A percentile compares a stretch with the other conserved stretches of the same genome.
Evolutionary conservation across 2,113 vertebrate species (phyloP).

Genomic region (Dissostichus mawsoni): DNA sequence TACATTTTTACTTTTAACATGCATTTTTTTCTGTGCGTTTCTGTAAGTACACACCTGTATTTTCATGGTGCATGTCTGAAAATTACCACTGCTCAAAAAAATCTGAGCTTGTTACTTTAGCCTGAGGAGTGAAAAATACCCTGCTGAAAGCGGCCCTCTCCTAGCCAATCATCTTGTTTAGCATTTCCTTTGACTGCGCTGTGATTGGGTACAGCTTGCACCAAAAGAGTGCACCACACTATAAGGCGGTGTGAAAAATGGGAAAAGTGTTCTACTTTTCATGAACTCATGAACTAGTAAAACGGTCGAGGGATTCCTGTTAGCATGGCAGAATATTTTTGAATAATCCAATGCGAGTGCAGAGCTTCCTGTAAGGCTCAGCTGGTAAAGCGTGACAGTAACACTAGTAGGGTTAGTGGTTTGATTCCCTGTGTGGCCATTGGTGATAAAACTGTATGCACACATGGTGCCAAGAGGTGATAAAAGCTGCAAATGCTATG

Average conservation of each 20-base stretch:
- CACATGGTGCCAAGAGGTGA: slow-evolving; percentile 23
- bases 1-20: neutral
- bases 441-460: slow-evolving; percentile 43
- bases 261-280: slow-evolving; percentile 51
- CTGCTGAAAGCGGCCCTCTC: slow-evolving; percentile 20
- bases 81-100: slow-evolving; percentile 26
- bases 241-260: slow-evolving; percentile 44
- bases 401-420: slow-evolving; percentile 56
- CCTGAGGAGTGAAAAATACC: slow-evolving; percentile 49
- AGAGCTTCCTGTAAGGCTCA: slow-evolving; percentile 41
- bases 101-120: slow-evolving; percentile 19
- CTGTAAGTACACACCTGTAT: slow-evolving; percentile 6
- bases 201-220: slow-evolving; percentile 37
- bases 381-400: slow-evolving; percentile 58
- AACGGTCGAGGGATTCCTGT: slow-evolving; percentile 50
- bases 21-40: neutral
- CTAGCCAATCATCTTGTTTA: slow-evolving; percentile 52
- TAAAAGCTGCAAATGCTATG: slow-evolving; percentile 38
- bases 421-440: slow-evolving; percentile 59
- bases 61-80: slow-evolving; percentile 33
- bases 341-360: slow-evolving; percentile 61
- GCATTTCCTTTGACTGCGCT: slow-evolving; percentile 47
- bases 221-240: slow-evolving; percentile 42
- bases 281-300: slow-evolving; percentile 43
- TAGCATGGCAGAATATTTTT: slow-evolving; percentile 59